These are phyloP conservation scores for Agrochola lota DNA, from an alignment of 2,888 invertebrate species.

Conservation along the genomic window DNA sequence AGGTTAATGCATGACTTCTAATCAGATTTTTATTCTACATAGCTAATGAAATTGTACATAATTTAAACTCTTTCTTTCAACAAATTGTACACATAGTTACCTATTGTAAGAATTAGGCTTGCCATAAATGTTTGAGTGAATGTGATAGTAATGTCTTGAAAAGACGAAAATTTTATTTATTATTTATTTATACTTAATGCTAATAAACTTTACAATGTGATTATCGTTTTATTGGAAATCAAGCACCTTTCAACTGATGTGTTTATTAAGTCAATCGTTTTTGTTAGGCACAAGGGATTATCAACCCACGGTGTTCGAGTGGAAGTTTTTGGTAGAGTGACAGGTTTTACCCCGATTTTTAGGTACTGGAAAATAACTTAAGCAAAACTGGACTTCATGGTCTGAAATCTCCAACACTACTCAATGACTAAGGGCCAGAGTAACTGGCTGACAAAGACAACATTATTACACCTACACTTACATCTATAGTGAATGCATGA, in stretches of 20 bases:
- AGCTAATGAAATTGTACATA: not conserved
- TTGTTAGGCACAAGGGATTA: no score
- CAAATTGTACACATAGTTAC: no score
- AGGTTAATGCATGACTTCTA: no score
- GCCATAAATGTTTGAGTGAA: constrained; percentile 47
- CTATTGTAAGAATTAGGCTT: constrained; percentile 6
- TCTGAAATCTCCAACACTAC: not conserved
- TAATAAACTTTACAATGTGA: constrained; percentile 61
- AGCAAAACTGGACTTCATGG: not conserved
- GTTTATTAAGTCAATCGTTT: not conserved
- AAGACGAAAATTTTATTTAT: constrained; percentile 70
- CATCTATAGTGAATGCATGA: not conserved
- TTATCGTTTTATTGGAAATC: constrained; percentile 37
- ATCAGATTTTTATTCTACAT: no score
- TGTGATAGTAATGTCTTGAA: constrained; percentile 69
- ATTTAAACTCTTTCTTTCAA: no score
- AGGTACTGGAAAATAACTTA: not conserved
- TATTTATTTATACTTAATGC: constrained; percentile 52
- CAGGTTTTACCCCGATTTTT: no score
- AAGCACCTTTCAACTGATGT: not conserved
- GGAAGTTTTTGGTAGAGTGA: no score
- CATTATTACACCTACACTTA: not conserved
- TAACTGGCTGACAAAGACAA: not conserved
- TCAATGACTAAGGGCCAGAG: not conserved
- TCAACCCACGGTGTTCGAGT: no score